Percentiles rank a stretch among this genome's conserved stretches.
These are phyloP conservation scores for Papilio glaucus DNA, from an alignment of 1,140 invertebrate genomes.

Conservation along the genomic window DNA sequence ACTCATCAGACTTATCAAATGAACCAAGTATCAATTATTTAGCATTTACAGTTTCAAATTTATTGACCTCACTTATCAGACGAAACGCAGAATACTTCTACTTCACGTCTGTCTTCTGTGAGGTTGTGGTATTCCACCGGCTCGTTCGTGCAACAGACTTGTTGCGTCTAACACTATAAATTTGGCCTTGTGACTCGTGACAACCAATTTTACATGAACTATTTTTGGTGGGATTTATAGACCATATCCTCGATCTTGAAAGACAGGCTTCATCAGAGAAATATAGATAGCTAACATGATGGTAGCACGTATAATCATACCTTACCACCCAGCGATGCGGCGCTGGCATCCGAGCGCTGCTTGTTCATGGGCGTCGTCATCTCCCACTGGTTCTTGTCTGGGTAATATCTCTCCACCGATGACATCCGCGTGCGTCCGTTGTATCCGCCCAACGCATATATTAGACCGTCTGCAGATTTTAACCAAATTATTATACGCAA, in stretches of 20 bases:
- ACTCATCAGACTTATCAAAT: no score
- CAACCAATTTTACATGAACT: not conserved
- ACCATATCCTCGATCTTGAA: not conserved
- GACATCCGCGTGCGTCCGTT: slow-evolving; percentile 88
- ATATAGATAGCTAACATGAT: not conserved
- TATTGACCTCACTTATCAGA: no score
- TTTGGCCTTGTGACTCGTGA: no score
- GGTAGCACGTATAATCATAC: slow-evolving; percentile 45
- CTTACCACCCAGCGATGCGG: slow-evolving; percentile 83
- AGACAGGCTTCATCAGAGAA: not conserved
- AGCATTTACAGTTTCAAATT: no score
- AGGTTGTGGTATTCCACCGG: no score
- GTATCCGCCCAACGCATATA: slow-evolving; percentile 90
- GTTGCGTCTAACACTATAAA: no score
- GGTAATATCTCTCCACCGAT: slow-evolving; percentile 86
- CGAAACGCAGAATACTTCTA: no score
- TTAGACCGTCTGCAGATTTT: slow-evolving; percentile 85
- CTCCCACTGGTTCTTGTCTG: slow-evolving; percentile 87
- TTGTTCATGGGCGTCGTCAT: slow-evolving; percentile 88
- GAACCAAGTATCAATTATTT: no score
- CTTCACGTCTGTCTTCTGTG: no score
- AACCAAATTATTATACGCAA: no score
- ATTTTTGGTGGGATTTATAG: no score
- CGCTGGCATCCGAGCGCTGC: slow-evolving; percentile 87
- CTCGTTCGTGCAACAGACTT: no score